Conservation (phyloP, 2,888 invertebrate species). For the Epirrhoe tristata region DNA sequence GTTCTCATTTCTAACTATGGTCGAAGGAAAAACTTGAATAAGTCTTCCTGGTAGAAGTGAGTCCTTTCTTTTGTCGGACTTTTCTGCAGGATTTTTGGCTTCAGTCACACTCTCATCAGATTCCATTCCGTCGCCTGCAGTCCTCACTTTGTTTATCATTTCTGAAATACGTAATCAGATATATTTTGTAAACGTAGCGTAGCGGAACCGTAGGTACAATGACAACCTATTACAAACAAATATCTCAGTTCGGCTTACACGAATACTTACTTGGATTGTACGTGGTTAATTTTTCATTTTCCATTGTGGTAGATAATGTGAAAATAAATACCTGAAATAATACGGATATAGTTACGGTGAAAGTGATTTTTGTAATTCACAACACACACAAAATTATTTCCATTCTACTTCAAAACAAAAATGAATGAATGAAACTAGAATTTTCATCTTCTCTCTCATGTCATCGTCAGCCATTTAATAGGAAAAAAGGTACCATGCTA, state of each 20-base stretch:
- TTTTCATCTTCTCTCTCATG: no score
- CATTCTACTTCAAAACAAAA: background rate
- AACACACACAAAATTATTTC: no score
- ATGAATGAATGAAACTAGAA: background rate
- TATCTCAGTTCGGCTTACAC: background rate
- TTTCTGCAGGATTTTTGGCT: conserved; percentile 48
- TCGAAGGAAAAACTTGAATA: conserved; percentile 84
- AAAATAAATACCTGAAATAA: background rate
- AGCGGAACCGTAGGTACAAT: conserved; percentile 23
- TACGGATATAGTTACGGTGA: background rate
- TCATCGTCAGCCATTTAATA: no score
- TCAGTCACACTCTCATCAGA: conserved; percentile 73
- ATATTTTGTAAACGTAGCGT: conserved; percentile 21
- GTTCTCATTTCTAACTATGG: conserved; percentile 84
- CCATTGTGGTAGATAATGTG: conserved; percentile 50
- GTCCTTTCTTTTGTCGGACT: conserved; percentile 54
- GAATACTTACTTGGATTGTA: conserved; percentile 62
- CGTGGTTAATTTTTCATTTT: conserved; percentile 50
- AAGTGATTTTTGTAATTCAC: no score
- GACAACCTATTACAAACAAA: conserved; percentile 13
- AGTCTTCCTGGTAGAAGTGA: conserved; percentile 61
- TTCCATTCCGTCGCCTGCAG: conserved; percentile 93
- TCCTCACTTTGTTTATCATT: conserved; percentile 81
- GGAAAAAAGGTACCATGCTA: no score
- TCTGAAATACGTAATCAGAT: conserved; percentile 53